Base-by-base conservation (phyloP, 2,888 invertebrate species). In the Pantelozetes paolii region DNA sequence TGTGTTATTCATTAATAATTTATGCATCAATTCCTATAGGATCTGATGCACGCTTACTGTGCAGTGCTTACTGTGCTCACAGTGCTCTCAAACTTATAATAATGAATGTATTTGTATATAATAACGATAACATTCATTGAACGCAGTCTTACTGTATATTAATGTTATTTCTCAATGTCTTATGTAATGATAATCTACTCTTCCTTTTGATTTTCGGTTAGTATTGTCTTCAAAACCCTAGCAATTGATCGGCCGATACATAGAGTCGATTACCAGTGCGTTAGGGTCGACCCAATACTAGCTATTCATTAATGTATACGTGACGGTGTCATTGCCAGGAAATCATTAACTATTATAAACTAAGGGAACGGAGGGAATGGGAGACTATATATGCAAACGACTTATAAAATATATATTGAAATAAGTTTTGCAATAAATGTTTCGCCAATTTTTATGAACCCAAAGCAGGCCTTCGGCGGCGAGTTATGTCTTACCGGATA, bases 311-410 rank as follows among this genome's bases (percentile, higher is more conserved):
- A 67, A 32, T 40, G 6, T 32, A 40, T 42, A 67, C 67, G 42
- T 67, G 67, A 67, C 67, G 67, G n/a, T 67, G 40, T 40, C 23
- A 67, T 67, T 67, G 67, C 40, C 40, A 67, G 67, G 67, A 67
- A 67, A 67, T 67, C 67, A 67, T 67, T 67, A 67, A 67, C 67
- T 67, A 67, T 67, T 67, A 67, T 42, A 67, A 67, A 36, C 32
- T 67, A 23, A 40, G 40, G 18, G 13, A 57, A 48, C 5, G 20
- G 30, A 40, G 40, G 18, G 13, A 57, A 48, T 9, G 20, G 30
- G 59, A 32, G 30, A 59, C 59, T 30, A 15, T 59, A 59, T 26
- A 15, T 26, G 5, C 15, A 48, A n/a, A 48, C 15, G 48, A 48
- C 48, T 48, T 48, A 48, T 54, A 54, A 54, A 54, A 32, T 62